phyloP scores from a whole-genome alignment of 2,797 vertebrate species.

The Pagetopsis macropterus region DNA sequence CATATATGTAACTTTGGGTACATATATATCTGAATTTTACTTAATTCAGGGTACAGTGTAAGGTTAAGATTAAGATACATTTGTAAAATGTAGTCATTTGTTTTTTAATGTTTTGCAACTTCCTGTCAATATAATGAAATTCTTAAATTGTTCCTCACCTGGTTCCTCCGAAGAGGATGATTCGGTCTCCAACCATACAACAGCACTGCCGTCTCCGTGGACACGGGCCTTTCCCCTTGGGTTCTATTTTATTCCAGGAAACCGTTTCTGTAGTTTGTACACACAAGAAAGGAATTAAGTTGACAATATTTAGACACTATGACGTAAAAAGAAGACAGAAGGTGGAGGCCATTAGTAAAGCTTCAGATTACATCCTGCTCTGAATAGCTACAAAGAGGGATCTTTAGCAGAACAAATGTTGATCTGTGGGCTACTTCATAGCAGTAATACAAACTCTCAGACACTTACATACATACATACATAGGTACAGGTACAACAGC shows the following conservation, averaged over 20 bases:
- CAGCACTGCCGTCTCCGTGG: constrained; percentile 96
- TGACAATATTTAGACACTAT: not conserved
- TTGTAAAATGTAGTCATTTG: too few relatives aligned
- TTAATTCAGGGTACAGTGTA: not conserved
- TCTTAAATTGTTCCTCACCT: constrained; percentile 81
- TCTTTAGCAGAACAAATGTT: not conserved
- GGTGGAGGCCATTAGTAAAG: not conserved
- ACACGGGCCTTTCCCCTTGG: constrained; percentile 95
- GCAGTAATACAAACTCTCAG: constrained; percentile 8
- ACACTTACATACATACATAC: constrained; percentile 25
- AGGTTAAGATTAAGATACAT: not conserved
- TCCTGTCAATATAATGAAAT: not conserved
- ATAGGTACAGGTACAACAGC: not conserved
- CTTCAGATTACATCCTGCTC: not conserved
- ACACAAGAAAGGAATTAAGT: constrained; percentile 20
- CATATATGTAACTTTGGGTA: not conserved
- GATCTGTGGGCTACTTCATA: not conserved
- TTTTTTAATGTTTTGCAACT: not conserved
- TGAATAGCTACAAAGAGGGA: constrained; percentile 10
- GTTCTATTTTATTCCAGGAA: constrained; percentile 93
- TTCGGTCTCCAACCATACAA: constrained; percentile 97
- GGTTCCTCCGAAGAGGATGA: constrained; percentile 97
- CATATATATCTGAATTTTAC: not conserved
- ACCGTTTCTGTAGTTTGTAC: constrained; percentile 72
- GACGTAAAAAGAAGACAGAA: not conserved